Conservation (phyloP, 2,113 vertebrate genomes). For the Damaliscus lunatus region DNA sequence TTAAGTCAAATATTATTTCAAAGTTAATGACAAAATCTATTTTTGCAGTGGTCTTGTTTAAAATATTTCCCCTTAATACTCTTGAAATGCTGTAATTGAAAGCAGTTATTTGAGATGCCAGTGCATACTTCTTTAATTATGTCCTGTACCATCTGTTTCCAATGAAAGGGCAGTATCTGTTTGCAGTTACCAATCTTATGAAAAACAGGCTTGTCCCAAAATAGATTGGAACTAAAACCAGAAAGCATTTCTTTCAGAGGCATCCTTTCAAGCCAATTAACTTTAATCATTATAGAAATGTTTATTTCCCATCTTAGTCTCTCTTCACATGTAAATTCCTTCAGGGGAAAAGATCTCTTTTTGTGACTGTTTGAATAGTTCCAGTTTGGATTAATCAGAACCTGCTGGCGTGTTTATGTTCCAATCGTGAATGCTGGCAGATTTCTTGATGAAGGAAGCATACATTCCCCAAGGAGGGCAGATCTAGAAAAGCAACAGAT, state of each 20-base stretch:
- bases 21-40: constrained; percentile 84
- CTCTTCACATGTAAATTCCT: constrained; percentile 79
- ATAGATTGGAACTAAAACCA: constrained; percentile 74
- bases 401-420: constrained; percentile 70
- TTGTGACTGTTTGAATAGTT: constrained; percentile 75
- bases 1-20: constrained; percentile 82
- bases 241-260: constrained; percentile 81
- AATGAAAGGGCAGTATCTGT: constrained; percentile 79
- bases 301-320: constrained; percentile 72
- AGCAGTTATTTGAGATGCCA: constrained; percentile 78
- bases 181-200: constrained; percentile 82
- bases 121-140: constrained; percentile 83
- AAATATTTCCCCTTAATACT: constrained; percentile 83
- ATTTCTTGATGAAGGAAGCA: constrained; percentile 56
- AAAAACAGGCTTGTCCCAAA: constrained; percentile 83
- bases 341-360: constrained; percentile 75
- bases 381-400: constrained; percentile 76
- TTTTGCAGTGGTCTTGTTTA: constrained; percentile 83
- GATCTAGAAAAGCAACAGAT: neutral
- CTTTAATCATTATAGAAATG: constrained; percentile 80
- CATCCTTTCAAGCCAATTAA: constrained; percentile 81
- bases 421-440: constrained; percentile 70
- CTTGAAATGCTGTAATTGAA: constrained; percentile 82
- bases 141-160: constrained; percentile 79
- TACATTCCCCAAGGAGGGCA: neutral